phyloP scores from a whole-genome alignment of 2,797 vertebrate species.

The Protosalanx chinensis region DNA sequence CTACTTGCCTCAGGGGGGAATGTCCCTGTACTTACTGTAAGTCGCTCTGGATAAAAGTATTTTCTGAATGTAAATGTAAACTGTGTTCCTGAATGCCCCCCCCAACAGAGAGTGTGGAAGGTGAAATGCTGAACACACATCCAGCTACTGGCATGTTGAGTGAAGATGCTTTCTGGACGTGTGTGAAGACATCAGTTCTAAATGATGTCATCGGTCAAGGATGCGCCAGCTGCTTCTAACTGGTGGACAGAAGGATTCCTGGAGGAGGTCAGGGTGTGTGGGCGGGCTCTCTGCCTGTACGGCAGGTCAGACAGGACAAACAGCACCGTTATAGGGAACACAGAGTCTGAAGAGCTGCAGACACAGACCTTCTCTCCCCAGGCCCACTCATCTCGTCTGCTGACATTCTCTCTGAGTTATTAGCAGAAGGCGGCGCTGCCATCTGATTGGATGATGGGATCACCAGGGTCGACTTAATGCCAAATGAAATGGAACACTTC shows the following conservation, averaged over 20 bases:
- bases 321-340: neutral
- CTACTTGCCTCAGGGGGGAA: no score
- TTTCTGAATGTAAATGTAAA: no score
- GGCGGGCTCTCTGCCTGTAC: neutral
- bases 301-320: neutral
- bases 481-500: neutral
- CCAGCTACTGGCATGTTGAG: neutral
- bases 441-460: neutral
- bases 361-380: neutral
- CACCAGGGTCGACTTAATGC: neutral
- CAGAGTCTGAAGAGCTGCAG: neutral
- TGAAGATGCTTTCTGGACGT: neutral
- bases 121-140: neutral
- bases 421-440: neutral
- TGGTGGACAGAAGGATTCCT: neutral
- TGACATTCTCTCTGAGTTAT: constrained; percentile 2
- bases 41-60: no score
- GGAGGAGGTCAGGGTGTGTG: neutral
- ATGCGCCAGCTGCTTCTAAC: neutral
- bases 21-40: no score
- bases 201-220: neutral
- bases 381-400: neutral
- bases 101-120: no score
- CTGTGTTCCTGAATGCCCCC: no score
- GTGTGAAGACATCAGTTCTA: neutral